A percentile compares a stretch with the other conserved stretches of the same genome.
These are phyloP conservation scores for Nycticorax nycticorax DNA, from an alignment of 2,113 vertebrate species.

Conservation along the genomic window DNA sequence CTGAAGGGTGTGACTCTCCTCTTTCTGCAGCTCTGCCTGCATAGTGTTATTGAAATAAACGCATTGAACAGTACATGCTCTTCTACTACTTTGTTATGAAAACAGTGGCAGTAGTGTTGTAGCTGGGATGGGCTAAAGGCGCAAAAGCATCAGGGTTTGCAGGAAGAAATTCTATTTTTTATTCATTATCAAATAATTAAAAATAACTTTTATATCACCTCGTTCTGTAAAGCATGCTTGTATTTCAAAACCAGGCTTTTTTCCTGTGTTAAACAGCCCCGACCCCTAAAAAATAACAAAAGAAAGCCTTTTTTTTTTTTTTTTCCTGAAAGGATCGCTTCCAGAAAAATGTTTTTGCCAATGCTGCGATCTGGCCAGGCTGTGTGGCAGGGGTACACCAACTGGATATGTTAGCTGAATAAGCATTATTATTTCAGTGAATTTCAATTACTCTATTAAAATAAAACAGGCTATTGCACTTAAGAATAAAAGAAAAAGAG, in stretches of 20 bases:
- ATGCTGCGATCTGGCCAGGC: not conserved
- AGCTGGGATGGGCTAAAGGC: not conserved
- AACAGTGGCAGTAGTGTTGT: not conserved
- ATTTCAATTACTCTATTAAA: not conserved
- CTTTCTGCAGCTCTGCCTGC: not conserved
- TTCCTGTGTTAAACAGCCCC: not conserved
- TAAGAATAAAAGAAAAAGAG: not conserved
- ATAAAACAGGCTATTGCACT: not conserved
- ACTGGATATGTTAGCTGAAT: not conserved
- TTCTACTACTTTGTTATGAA: not conserved
- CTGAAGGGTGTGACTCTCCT: not conserved
- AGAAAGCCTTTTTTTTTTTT: not conserved
- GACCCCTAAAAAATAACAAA: not conserved
- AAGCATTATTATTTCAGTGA: not conserved
- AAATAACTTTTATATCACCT: not conserved
- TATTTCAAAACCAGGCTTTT: not conserved
- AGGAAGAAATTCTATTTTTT: not conserved
- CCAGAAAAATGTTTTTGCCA: not conserved
- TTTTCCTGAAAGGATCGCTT: not conserved
- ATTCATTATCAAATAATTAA: not conserved
- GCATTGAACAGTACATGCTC: not conserved
- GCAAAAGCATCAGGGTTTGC: not conserved
- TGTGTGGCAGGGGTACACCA: not conserved
- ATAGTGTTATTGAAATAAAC: not conserved
- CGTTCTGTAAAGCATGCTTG: not conserved